Evolutionary conservation across 2,797 vertebrate genomes (phyloP).

Genomic region (Cyprinodon diabolis): DNA sequence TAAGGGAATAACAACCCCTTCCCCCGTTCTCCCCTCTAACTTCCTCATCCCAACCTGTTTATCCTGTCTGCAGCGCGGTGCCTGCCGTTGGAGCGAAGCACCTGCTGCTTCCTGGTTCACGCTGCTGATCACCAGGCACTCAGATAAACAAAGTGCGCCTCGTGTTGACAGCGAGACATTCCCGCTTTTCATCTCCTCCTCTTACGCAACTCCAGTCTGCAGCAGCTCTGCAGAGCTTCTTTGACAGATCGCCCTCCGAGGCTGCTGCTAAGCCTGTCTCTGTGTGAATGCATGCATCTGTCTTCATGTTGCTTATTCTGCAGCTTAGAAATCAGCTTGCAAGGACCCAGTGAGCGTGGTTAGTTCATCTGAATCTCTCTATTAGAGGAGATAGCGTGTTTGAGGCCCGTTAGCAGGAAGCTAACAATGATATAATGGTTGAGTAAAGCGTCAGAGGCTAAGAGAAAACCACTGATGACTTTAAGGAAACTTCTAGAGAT

Average conservation of each 20-base stretch:
- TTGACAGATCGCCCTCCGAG: slow-evolving; percentile 31
- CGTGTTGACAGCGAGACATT: slow-evolving; percentile 75
- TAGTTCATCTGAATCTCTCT: slow-evolving; percentile 50
- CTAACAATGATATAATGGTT: slow-evolving; percentile 31
- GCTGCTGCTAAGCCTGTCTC: slow-evolving; percentile 32
- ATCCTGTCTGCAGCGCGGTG: slow-evolving; percentile 74
- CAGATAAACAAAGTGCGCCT: slow-evolving; percentile 70
- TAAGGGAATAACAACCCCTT: slow-evolving; percentile 61
- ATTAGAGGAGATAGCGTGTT: slow-evolving; percentile 28
- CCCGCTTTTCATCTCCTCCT: slow-evolving; percentile 66
- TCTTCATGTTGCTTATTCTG: slow-evolving; percentile 56
- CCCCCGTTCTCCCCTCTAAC: slow-evolving; percentile 45
- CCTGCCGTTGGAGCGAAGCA: slow-evolving; percentile 78
- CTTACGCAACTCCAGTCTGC: slow-evolving; percentile 64
- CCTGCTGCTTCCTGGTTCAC: slow-evolving; percentile 83
- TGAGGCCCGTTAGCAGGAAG: slow-evolving; percentile 19
- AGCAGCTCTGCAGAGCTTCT: slow-evolving; percentile 11
- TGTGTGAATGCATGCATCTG: slow-evolving; percentile 7
- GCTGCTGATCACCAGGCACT: slow-evolving; percentile 58
- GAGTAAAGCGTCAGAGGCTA: slow-evolving; percentile 21
- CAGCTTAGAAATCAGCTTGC: slow-evolving; percentile 52
- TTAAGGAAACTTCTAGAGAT: slow-evolving; percentile 19
- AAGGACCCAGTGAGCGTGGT: slow-evolving; percentile 35
- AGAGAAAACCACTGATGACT: slow-evolving; percentile 42
- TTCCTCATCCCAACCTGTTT: slow-evolving; percentile 78